Evolutionary conservation across 2,113 vertebrate genomes (phyloP).

Genomic region (Cromileptes altivelis): DNA sequence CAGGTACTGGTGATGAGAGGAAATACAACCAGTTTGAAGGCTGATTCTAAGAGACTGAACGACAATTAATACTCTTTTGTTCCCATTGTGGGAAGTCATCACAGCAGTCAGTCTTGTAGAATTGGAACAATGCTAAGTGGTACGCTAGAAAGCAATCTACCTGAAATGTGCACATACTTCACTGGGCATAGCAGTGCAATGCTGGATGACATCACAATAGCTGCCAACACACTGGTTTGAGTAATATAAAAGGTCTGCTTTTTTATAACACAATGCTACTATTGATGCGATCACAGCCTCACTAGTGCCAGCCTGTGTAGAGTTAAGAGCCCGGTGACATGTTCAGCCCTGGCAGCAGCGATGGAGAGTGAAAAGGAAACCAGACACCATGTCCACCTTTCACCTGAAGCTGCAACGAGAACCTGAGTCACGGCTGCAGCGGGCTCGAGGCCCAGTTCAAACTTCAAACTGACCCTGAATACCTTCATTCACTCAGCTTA

Average conservation of each 20-base stretch:
- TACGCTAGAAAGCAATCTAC: neutral
- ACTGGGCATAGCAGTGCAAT: too few species aligned
- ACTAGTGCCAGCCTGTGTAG: neutral
- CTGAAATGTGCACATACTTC: neutral
- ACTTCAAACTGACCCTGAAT: neutral
- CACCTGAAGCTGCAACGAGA: slow-evolving; percentile 35
- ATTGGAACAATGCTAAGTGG: too few species aligned
- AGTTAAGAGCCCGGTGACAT: neutral
- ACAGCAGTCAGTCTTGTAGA: too few species aligned
- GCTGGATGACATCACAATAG: neutral
- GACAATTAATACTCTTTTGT: too few species aligned
- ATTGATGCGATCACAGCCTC: neutral
- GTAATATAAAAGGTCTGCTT: neutral
- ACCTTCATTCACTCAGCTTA: too few species aligned
- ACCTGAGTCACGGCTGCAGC: slow-evolving; percentile 8
- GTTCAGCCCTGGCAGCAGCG: slow-evolving; percentile 10
- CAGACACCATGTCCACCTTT: slow-evolving; percentile 60
- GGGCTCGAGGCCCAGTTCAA: neutral
- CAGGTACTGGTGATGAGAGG: too few species aligned
- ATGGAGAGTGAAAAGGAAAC: slow-evolving; percentile 46
- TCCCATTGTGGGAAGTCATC: too few species aligned
- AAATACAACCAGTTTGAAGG: too few species aligned
- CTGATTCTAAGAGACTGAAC: too few species aligned
- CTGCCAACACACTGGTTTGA: neutral
- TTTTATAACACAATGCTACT: neutral